phyloP scores from a whole-genome alignment of 2,797 vertebrate genomes.

The Fistularia commersonii region DNA sequence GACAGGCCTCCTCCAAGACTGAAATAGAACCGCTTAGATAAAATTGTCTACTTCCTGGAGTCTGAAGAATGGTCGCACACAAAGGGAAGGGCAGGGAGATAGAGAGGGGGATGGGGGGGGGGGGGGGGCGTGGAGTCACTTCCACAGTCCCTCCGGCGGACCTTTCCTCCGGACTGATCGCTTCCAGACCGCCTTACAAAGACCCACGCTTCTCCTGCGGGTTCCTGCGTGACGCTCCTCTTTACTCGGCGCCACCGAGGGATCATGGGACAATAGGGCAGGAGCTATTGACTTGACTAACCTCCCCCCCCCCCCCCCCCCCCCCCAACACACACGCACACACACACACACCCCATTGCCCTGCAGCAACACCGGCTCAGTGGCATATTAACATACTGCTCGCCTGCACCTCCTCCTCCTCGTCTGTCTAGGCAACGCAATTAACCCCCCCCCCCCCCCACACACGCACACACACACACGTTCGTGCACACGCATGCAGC shows the following conservation, averaged over 20 bases:
- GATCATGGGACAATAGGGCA: constrained; percentile 71
- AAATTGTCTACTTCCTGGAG: constrained; percentile 59
- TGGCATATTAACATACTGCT: constrained; percentile 72
- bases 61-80: constrained; percentile 38
- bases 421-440: constrained; percentile 55
- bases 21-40: constrained; percentile 53
- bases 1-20: constrained; percentile 23
- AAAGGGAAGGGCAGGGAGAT: constrained; percentile 36
- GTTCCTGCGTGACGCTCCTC: constrained; percentile 45
- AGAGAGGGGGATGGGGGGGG: constrained; percentile 11
- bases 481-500: constrained; percentile 5
- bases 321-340: constrained; percentile 34
- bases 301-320: constrained; percentile 23
- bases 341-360: constrained; percentile 48
- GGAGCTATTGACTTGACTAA: constrained; percentile 57
- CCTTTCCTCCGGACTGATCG: constrained; percentile 56
- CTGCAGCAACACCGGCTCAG: constrained; percentile 66
- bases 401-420: constrained; percentile 61
- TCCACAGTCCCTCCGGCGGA: constrained; percentile 42
- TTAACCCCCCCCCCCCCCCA: constrained; percentile 39
- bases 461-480: constrained; percentile 11
- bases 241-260: constrained; percentile 72
- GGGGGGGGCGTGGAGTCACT: constrained; percentile 39
- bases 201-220: constrained; percentile 29
- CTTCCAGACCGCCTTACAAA: constrained; percentile 69